Conservation (phyloP, 2,113 vertebrate species). For the Urocitellus parryii region DNA sequence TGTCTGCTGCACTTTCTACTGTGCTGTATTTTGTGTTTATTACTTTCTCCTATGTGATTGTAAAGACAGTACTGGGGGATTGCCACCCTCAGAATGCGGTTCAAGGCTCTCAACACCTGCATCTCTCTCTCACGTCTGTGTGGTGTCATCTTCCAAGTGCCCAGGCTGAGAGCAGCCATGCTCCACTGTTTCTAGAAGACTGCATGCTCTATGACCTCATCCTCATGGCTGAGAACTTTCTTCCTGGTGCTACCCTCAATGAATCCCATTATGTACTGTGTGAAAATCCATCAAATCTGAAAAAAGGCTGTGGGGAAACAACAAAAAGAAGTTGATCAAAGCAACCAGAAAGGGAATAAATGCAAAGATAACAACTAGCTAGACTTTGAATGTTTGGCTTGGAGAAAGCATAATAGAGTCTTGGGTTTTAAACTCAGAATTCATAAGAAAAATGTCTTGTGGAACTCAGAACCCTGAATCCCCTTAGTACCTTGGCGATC, state of each 20-base stretch:
- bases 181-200: slow-evolving; percentile 50
- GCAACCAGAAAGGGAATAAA: background rate
- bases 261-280: slow-evolving; percentile 68
- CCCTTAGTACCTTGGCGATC: background rate
- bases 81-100: background rate
- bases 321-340: background rate
- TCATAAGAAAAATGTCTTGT: background rate
- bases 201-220: slow-evolving; percentile 29
- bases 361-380: background rate
- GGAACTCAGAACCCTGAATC: background rate
- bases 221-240: slow-evolving; percentile 66
- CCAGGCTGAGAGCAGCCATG: slow-evolving; percentile 54
- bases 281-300: slow-evolving; percentile 43
- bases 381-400: background rate
- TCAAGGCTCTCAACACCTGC: slow-evolving; percentile 64
- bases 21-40: slow-evolving; percentile 49
- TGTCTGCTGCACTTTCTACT: background rate
- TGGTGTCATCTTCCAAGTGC: slow-evolving; percentile 60
- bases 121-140: slow-evolving; percentile 64
- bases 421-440: background rate
- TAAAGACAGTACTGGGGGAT: slow-evolving; percentile 34
- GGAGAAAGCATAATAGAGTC: background rate
- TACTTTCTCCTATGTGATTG: slow-evolving; percentile 34
- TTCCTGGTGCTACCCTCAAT: slow-evolving; percentile 64
- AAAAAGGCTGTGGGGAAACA: slow-evolving; percentile 46